phyloP scores from a whole-genome alignment of 2,797 vertebrate species.

The Bothrops alternatus region DNA sequence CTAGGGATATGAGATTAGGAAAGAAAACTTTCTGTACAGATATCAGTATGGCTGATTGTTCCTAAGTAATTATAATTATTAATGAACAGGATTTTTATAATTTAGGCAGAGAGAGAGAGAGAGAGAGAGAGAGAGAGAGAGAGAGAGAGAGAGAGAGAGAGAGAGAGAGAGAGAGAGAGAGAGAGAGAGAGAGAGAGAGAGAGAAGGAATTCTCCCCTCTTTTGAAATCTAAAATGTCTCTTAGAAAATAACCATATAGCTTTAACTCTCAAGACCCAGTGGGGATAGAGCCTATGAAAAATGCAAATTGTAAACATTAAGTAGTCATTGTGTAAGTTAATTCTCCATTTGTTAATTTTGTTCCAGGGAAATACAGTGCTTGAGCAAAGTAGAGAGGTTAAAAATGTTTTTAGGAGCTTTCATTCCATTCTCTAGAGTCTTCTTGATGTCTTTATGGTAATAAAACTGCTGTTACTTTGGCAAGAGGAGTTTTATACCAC shows the following conservation, averaged over 20 bases:
- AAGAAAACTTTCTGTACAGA: background rate
- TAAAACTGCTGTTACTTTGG: slow-evolving; percentile 28
- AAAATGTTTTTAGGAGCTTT: slow-evolving; percentile 32
- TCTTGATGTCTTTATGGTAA: slow-evolving; percentile 19
- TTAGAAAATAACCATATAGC: background rate
- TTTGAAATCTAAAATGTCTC: slow-evolving; percentile 2
- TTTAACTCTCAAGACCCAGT: background rate
- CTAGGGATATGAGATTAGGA: background rate
- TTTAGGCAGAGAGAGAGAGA: background rate
- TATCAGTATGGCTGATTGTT: background rate
- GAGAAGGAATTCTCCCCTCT: background rate
- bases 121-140: no score
- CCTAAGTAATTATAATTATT: background rate
- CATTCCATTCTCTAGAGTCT: slow-evolving; percentile 17
- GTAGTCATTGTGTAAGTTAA: slow-evolving; percentile 4
- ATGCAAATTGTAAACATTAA: slow-evolving; percentile 3
- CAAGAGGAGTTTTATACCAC: slow-evolving; percentile 18
- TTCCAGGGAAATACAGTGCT: slow-evolving; percentile 2
- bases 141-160: no score
- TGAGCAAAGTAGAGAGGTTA: background rate
- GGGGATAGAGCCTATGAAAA: slow-evolving; percentile 4
- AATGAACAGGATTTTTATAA: background rate
- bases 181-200: no score
- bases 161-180: background rate
- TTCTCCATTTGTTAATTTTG: background rate